Evolutionary conservation across 2,113 vertebrate species (phyloP).

Genomic region (Halichoeres trimaculatus): DNA sequence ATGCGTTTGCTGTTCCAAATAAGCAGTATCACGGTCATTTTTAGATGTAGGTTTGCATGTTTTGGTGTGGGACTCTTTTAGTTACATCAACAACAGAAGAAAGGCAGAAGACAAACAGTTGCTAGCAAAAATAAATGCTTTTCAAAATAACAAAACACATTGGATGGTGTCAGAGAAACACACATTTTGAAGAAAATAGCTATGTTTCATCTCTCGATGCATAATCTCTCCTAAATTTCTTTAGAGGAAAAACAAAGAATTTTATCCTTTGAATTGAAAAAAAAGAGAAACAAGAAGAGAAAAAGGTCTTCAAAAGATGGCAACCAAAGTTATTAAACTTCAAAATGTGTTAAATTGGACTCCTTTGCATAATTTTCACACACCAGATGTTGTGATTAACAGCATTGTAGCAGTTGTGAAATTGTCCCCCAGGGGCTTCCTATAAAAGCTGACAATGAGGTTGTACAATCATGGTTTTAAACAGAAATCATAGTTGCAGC

Average conservation of each 20-base stretch:
- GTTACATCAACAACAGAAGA: not conserved
- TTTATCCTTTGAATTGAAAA: not conserved
- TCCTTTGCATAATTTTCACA: conserved; percentile 36
- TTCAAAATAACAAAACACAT: conserved; percentile 4
- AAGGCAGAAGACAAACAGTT: not conserved
- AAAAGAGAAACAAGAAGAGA: too few relatives aligned
- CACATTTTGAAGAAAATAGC: conserved; percentile 24
- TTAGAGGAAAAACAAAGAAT: not conserved
- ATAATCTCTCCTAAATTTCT: not conserved
- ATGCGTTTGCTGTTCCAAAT: too few relatives aligned
- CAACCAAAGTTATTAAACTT: conserved; percentile 3
- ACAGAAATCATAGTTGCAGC: conserved; percentile 45
- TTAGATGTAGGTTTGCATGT: not conserved
- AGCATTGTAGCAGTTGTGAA: conserved; percentile 18
- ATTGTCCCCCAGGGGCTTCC: conserved; percentile 19
- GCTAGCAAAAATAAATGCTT: too few relatives aligned
- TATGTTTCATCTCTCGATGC: not conserved
- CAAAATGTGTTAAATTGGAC: conserved; percentile 12
- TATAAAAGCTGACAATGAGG: conserved; percentile 26
- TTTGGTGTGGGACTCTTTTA: not conserved
- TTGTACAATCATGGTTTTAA: conserved; percentile 46
- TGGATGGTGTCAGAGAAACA: not conserved
- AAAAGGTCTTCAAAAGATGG: not conserved
- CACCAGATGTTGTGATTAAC: conserved; percentile 16
- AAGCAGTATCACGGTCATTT: not conserved